A percentile compares a stretch with the other conserved stretches of the same genome.
phyloP scores from a whole-genome alignment of 1,140 invertebrate species.

The Diorhabda carinulata region DNA sequence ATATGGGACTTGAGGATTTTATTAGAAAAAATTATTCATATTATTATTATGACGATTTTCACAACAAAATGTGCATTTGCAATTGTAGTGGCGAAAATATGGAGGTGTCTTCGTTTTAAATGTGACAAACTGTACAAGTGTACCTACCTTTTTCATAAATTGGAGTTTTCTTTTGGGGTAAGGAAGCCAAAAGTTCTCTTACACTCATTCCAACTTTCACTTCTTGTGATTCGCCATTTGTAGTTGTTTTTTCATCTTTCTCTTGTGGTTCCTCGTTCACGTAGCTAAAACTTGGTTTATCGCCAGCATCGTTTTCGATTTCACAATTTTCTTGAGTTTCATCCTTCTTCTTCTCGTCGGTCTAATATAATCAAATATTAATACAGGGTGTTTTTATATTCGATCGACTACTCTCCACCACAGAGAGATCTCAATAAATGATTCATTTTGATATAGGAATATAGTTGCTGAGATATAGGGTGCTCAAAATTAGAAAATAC shows the following conservation, averaged over 20 bases:
- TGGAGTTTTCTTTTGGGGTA: conserved; percentile 21
- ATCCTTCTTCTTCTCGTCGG: neutral
- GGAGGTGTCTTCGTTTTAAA: too few relatives aligned
- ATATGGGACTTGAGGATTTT: too few relatives aligned
- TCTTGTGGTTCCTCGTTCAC: neutral
- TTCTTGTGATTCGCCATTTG: neutral
- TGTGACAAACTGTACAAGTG: neutral
- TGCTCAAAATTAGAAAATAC: too few relatives aligned
- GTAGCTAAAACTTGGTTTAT: conserved; percentile 6
- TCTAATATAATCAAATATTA: neutral
- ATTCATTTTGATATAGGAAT: too few relatives aligned
- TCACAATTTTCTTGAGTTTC: neutral
- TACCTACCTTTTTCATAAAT: conserved; percentile 16
- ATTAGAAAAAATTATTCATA: too few relatives aligned
- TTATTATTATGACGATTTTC: too few relatives aligned
- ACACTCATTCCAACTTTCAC: conserved; percentile 17
- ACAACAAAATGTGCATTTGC: neutral
- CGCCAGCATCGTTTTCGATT: neutral
- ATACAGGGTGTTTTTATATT: too few relatives aligned
- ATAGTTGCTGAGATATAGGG: too few relatives aligned
- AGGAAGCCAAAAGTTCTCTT: conserved; percentile 20
- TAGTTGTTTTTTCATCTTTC: neutral
- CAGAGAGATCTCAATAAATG: too few relatives aligned
- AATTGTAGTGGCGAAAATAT: neutral
- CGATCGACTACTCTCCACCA: too few relatives aligned